Evolutionary conservation across 2,888 invertebrate species (phyloP).

Genomic region (Caenorhabditis angaria): DNA sequence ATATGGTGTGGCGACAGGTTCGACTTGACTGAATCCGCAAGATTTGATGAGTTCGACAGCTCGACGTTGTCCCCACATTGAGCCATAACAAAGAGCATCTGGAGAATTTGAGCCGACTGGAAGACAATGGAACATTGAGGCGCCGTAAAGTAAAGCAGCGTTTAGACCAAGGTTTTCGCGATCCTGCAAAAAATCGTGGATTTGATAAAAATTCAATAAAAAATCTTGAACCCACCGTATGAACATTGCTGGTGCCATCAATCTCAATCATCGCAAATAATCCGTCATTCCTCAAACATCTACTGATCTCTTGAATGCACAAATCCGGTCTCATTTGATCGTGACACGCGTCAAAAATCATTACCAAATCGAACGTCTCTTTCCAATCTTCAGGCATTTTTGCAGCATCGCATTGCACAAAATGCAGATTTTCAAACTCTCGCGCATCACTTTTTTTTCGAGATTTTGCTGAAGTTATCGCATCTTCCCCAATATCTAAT

Average conservation of each 20-base stretch:
- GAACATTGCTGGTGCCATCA: conserved; percentile 43
- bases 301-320: conserved; percentile 58
- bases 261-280: conserved; percentile 62
- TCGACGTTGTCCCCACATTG: conserved; percentile 59
- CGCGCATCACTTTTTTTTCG: conserved; percentile 11
- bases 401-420: conserved; percentile 45
- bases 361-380: conserved; percentile 54
- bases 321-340: conserved; percentile 62
- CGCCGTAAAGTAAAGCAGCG: conserved; percentile 43
- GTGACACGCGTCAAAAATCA: conserved; percentile 64
- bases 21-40: conserved; percentile 52
- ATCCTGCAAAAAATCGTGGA: conserved; percentile 5
- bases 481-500: conserved; percentile 53
- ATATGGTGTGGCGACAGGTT: conserved; percentile 41
- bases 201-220: too few species aligned
- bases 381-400: conserved; percentile 50
- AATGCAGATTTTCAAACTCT: conserved; percentile 49
- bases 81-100: conserved; percentile 56
- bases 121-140: conserved; percentile 59
- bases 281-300: conserved; percentile 59
- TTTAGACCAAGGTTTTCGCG: conserved; percentile 8
- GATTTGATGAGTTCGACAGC: conserved; percentile 46
- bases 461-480: conserved; percentile 42
- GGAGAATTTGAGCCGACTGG: conserved; percentile 56
- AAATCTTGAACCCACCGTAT: background rate